Base-by-base conservation (phyloP, 1,140 invertebrate species). In the Drosophila hydei region DNA sequence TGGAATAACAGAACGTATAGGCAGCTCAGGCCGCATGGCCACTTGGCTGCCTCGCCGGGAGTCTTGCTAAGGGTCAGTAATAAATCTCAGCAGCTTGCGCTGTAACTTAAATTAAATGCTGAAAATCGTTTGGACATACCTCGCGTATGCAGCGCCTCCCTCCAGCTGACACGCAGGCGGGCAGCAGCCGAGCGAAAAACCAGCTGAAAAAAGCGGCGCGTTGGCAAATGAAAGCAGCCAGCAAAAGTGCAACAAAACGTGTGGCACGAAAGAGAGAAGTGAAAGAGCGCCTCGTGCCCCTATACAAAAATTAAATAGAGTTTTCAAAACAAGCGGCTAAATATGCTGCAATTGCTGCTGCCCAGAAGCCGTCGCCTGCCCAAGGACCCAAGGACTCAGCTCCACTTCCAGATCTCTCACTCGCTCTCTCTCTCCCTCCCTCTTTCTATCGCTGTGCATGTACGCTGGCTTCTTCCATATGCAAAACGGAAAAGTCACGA, bases 81-180 rank as follows among this genome's bases (percentile, higher is more conserved):
- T 90, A 90, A 90, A 90, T 90, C 87, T 90, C 87, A 52, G 54
- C 73, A 76, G 87, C 75, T 83, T 79, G 72, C 76, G 73, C 79
- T 79, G 78, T 81, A 90, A 87, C 72, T 90, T 90, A 90, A 90
- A 90, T 90, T 83, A 90, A 90, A 90, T 76, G 87, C 80, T 90
- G 81, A 79, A 85, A 88, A 90, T 85, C 78, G 80, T 72, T 74
- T 77, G 80, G 75, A 73, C 77, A 64, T 30, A 52, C 47, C 47
- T 19, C 18, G 14, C 7, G 1, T n/a, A 14, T 7, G 45, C 27
- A 9, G 9, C 21, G n/a, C n/a, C 36, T 38, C 30, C 30, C 45
- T 23, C 4, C 21, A 33, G 50, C 58, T 33, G 48, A 61, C 64
- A 61, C 55, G 65, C 65, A 55, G 38, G 36, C 72, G 55, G 52